These are phyloP conservation scores for Papilio aristodemus DNA, from an alignment of 1,140 invertebrate genomes.

Conservation along the genomic window DNA sequence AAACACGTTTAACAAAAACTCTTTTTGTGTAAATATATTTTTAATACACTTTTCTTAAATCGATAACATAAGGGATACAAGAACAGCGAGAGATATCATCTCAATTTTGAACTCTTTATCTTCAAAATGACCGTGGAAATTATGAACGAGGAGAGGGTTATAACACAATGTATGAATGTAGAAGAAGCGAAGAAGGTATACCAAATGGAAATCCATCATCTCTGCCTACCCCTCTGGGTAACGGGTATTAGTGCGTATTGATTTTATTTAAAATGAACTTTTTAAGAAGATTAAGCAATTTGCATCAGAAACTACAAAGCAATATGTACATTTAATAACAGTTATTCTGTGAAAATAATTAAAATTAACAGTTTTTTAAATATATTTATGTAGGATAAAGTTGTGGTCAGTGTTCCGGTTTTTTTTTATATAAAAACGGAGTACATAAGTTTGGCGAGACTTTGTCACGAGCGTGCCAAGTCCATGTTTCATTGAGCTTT, in stretches of 20 bases:
- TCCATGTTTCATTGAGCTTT: conserved; percentile 44
- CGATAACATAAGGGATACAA: background rate
- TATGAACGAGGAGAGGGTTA: no score
- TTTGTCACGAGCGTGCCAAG: conserved; percentile 42
- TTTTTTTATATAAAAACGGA: conserved; percentile 17
- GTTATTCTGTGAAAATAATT: background rate
- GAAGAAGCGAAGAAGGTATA: no score
- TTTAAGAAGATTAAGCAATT: no score
- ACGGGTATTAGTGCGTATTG: no score
- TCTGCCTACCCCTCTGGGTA: no score
- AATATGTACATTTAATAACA: background rate
- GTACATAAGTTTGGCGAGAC: conserved; percentile 37
- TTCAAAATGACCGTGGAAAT: no score
- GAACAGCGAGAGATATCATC: no score
- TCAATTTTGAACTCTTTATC: no score
- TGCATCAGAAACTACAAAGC: no score
- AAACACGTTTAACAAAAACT: conserved; percentile 13
- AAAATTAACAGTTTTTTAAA: background rate
- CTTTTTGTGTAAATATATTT: background rate
- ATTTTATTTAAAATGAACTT: no score
- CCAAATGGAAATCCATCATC: no score
- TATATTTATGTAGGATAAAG: background rate
- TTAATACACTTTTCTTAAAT: background rate
- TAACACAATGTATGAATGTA: no score
- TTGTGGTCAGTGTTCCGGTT: background rate